A percentile compares a stretch with the other conserved stretches of the same genome.
These are phyloP conservation scores for Syrphus vitripennis DNA, from an alignment of 2,888 invertebrate genomes.

Conservation along the genomic window DNA sequence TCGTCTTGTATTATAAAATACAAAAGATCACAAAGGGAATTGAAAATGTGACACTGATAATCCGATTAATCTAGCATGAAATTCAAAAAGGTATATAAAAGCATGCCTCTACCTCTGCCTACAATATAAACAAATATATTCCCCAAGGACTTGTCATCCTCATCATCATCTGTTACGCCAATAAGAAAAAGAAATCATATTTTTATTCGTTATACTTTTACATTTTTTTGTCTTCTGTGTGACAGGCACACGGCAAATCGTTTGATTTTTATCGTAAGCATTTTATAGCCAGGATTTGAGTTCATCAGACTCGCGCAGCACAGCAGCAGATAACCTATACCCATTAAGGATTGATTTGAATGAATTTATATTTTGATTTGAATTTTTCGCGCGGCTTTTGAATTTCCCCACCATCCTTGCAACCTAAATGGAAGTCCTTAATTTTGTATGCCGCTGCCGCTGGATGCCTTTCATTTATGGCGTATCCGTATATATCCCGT, in stretches of 20 bases:
- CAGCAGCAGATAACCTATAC: neutral
- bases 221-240: neutral
- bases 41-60: constrained; percentile 68
- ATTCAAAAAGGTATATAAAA: constrained; percentile 52
- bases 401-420: neutral
- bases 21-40: constrained; percentile 58
- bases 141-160: constrained; percentile 45
- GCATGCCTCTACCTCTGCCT: too few relatives aligned
- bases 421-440: neutral
- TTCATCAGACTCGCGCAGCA: neutral
- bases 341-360: constrained; percentile 34
- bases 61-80: constrained; percentile 69
- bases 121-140: neutral
- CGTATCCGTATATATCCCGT: neutral
- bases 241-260: constrained; percentile 21
- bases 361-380: constrained; percentile 30
- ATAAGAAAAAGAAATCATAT: constrained; percentile 47
- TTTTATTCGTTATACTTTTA: constrained; percentile 3
- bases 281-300: constrained; percentile 13
- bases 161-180: constrained; percentile 19
- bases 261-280: constrained; percentile 44
- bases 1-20: constrained; percentile 6
- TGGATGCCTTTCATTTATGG: neutral
- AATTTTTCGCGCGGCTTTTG: neutral
- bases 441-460: neutral